These are phyloP conservation scores for Hypomesus transpacificus DNA, from an alignment of 2,113 vertebrate species.

Conservation along the genomic window DNA sequence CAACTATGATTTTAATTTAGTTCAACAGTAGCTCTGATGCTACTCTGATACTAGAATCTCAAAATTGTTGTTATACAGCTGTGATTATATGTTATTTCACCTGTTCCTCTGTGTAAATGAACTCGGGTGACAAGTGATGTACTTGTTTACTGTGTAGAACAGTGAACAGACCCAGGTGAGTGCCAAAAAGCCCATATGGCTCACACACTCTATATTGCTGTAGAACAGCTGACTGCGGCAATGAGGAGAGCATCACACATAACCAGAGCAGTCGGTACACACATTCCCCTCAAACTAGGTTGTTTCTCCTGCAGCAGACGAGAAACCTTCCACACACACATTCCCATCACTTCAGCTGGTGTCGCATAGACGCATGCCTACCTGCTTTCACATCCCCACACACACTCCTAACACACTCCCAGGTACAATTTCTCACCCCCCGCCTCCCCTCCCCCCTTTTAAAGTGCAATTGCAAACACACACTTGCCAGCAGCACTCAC, in stretches of 20 bases:
- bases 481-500: conserved; percentile 59
- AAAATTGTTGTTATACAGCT: too few relatives aligned
- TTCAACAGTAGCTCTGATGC: too few relatives aligned
- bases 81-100: not conserved
- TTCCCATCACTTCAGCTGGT: not conserved
- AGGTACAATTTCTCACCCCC: not conserved
- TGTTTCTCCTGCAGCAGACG: too few relatives aligned
- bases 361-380: not conserved
- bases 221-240: not conserved
- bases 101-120: not conserved
- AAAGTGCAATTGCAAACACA: not conserved
- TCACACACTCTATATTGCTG: not conserved
- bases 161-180: not conserved
- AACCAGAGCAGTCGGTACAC: not conserved
- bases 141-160: not conserved
- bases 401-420: not conserved
- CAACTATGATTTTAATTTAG: too few relatives aligned
- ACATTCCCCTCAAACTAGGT: not conserved
- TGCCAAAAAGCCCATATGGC: not conserved
- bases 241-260: not conserved
- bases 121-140: not conserved
- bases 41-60: too few relatives aligned
- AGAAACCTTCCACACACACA: not conserved
- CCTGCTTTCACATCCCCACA: not conserved
- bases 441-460: too few relatives aligned